These are phyloP conservation scores for Drosophila repleta DNA, from an alignment of 1,140 invertebrate species.

Conservation along the genomic window DNA sequence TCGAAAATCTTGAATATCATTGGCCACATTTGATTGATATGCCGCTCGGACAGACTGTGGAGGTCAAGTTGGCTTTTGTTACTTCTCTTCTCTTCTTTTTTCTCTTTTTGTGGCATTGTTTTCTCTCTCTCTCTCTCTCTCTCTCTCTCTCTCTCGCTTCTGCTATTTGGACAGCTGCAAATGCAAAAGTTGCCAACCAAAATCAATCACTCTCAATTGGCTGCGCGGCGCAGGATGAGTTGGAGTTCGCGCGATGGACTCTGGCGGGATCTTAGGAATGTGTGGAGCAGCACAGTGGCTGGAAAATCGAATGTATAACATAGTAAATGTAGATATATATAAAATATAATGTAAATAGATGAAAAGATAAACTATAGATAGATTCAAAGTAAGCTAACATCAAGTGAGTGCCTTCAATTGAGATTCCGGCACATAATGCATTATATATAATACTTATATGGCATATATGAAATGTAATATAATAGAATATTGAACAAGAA, in stretches of 20 bases:
- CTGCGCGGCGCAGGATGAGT: constrained; percentile 27
- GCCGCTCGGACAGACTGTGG: constrained; percentile 65
- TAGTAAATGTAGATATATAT: no score
- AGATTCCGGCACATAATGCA: no score
- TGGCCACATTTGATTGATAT: constrained; percentile 75
- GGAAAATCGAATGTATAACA: no score
- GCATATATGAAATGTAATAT: no score
- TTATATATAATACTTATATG: no score
- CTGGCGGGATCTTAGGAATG: background rate
- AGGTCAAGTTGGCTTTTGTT: constrained; percentile 55
- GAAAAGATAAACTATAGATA: no score
- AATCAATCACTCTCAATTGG: constrained; percentile 70
- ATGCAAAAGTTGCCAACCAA: constrained; percentile 35
- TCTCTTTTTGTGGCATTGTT: no score
- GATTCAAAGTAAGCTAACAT: no score
- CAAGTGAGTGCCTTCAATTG: no score
- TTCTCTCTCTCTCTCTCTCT: constrained; percentile 10
- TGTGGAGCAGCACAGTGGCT: constrained; percentile 29
- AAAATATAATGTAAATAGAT: no score
- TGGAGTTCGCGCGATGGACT: background rate
- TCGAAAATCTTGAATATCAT: constrained; percentile 64
- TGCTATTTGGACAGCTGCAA: constrained; percentile 6
- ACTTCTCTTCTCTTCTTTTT: background rate
- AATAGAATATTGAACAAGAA: no score
- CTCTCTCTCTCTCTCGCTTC: constrained; percentile 10